Conservation (phyloP, 2,888 invertebrate species). For the Epistrophe eligans region DNA sequence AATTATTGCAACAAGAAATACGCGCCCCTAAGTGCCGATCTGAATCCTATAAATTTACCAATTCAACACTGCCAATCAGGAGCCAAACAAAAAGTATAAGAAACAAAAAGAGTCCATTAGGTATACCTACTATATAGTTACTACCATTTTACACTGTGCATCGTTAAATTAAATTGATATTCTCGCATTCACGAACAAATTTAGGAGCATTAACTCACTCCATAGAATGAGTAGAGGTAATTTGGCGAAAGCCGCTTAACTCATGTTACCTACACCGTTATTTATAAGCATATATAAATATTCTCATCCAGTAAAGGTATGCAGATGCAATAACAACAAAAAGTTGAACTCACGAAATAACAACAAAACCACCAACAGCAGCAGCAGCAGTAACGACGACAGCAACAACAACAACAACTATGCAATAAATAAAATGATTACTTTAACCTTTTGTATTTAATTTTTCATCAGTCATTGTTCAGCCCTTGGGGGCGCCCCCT, state of each 20-base stretch:
- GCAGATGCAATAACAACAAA: background rate
- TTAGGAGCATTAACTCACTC: conserved; percentile 53
- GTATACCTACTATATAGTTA: background rate
- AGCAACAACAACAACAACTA: conserved; percentile 21
- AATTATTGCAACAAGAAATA: background rate
- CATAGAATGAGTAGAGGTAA: background rate
- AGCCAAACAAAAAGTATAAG: background rate
- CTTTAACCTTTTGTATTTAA: conserved; percentile 70
- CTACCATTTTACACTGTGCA: background rate
- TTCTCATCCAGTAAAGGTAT: background rate
- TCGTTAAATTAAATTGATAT: conserved; percentile 55
- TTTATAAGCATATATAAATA: background rate
- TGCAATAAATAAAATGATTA: conserved; percentile 58
- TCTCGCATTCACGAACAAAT: conserved; percentile 55
- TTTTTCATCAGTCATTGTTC: conserved; percentile 59
- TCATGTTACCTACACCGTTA: conserved; percentile 14
- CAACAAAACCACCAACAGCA: conserved; percentile 14
- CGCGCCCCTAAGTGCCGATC: conserved; percentile 10
- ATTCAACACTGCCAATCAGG: conserved; percentile 22
- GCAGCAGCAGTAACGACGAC: conserved; percentile 23
- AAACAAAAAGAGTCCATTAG: conserved; percentile 39
- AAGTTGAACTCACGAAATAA: conserved; percentile 13
- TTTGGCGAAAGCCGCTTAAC: conserved; percentile 32
- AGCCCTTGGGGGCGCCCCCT: conserved; percentile 20
- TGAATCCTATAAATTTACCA: conserved; percentile 24